These are phyloP conservation scores for Rhamphomyia laevipes DNA, from an alignment of 2,888 invertebrate genomes.

Conservation along the genomic window DNA sequence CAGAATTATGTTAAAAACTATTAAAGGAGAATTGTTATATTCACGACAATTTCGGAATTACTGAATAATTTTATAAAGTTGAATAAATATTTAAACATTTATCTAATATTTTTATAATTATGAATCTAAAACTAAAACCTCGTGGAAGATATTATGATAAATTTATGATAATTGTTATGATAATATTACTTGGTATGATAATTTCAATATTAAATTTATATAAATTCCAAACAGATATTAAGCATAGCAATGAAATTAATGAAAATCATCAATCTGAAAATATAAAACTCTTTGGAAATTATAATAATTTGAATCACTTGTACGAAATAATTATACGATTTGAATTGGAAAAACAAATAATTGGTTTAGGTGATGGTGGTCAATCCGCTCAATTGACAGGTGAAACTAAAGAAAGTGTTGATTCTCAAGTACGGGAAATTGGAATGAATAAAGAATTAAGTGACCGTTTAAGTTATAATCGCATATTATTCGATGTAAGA, in stretches of 20 bases:
- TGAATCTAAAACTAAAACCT: too few relatives aligned
- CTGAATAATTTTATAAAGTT: too few relatives aligned
- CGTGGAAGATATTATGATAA: too few relatives aligned
- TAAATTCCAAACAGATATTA: not conserved
- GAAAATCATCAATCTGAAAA: slow-evolving; percentile 2
- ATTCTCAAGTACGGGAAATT: slow-evolving; percentile 63
- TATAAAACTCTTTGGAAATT: slow-evolving; percentile 9
- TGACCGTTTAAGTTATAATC: slow-evolving; percentile 74
- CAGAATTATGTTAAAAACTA: too few relatives aligned
- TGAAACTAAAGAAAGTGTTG: slow-evolving; percentile 51
- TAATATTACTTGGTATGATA: slow-evolving; percentile 29
- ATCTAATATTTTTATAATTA: too few relatives aligned
- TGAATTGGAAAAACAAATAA: slow-evolving; percentile 53
- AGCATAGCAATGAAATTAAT: too few relatives aligned
- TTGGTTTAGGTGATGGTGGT: slow-evolving; percentile 62
- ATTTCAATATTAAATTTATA: slow-evolving; percentile 19
- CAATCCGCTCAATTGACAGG: slow-evolving; percentile 53
- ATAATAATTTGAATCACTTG: slow-evolving; percentile 19
- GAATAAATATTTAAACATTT: too few relatives aligned
- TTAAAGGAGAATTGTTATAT: too few relatives aligned
- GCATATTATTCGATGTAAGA: slow-evolving; percentile 43
- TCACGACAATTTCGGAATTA: too few relatives aligned
- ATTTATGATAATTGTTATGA: slow-evolving; percentile 29
- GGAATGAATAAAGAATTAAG: slow-evolving; percentile 83
- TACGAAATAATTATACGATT: slow-evolving; percentile 39